phyloP scores from a whole-genome alignment of 2,113 vertebrate genomes.

The Octodon degus region DNA sequence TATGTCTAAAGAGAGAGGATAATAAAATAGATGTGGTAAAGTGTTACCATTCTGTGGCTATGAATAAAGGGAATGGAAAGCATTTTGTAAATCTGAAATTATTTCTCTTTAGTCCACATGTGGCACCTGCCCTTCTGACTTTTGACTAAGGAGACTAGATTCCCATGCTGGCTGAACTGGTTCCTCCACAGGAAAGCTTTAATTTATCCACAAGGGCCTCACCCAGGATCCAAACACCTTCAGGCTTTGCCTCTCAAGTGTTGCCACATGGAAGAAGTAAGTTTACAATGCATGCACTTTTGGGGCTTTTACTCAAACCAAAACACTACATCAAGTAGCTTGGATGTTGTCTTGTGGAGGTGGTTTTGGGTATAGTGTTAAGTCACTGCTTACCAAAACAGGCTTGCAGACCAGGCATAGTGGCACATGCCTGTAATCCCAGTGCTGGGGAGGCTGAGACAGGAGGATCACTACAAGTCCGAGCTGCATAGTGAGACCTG shows the following conservation, averaged over 20 bases:
- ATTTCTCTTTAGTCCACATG: not conserved
- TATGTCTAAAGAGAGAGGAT: not conserved
- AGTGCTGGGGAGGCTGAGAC: too few species aligned
- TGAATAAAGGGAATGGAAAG: not conserved
- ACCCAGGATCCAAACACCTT: not conserved
- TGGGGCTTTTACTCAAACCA: not conserved
- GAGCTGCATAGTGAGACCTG: too few species aligned
- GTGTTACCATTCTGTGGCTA: slow-evolving; percentile 9
- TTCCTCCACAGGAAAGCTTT: not conserved
- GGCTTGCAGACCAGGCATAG: too few species aligned
- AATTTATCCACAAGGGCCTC: not conserved
- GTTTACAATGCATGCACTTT: not conserved
- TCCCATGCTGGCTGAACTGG: not conserved
- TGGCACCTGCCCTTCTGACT: too few species aligned
- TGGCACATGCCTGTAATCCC: too few species aligned
- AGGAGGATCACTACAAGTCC: too few species aligned
- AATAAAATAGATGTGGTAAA: not conserved
- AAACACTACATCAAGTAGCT: not conserved
- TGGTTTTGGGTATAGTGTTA: not conserved
- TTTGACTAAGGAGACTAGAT: not conserved
- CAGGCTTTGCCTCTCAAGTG: not conserved
- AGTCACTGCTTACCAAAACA: not conserved
- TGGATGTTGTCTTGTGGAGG: not conserved
- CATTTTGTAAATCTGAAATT: slow-evolving; percentile 10
- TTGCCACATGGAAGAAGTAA: not conserved